phyloP scores from a whole-genome alignment of 1,140 invertebrate species.

The fruit fly (Drosophila melanogaster) region Release_6_plus_ISO1_MT NT_037436.4:7430001-7430500 shows the following conservation, averaged over 20 bases:
- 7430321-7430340: too few species aligned
- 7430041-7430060: conserved; percentile 36
- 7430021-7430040: conserved; percentile 45
- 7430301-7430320: conserved; percentile 8
- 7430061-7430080: conserved; percentile 43
- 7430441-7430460: conserved; percentile 12
- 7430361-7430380: too few species aligned
- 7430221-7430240: conserved; percentile 22
- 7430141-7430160: conserved; percentile 70
- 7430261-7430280: conserved; percentile 7
- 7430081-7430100: conserved; percentile 63
- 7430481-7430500: conserved; percentile 32
- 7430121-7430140: conserved; percentile 46
- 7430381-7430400: not conserved
- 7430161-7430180: conserved; percentile 35
- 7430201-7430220: not conserved
- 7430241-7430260: conserved; percentile 20
- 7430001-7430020: conserved; percentile 8
- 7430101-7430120: conserved; percentile 70
- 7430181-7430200: conserved; percentile 8
- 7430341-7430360: not conserved
- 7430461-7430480: conserved; percentile 29
- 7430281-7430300: conserved; percentile 7
- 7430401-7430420: not conserved
- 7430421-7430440: conserved; percentile 11